Evolutionary conservation across 2,113 vertebrate genomes (phyloP).

Genomic region (Eubucco bourcierii): DNA sequence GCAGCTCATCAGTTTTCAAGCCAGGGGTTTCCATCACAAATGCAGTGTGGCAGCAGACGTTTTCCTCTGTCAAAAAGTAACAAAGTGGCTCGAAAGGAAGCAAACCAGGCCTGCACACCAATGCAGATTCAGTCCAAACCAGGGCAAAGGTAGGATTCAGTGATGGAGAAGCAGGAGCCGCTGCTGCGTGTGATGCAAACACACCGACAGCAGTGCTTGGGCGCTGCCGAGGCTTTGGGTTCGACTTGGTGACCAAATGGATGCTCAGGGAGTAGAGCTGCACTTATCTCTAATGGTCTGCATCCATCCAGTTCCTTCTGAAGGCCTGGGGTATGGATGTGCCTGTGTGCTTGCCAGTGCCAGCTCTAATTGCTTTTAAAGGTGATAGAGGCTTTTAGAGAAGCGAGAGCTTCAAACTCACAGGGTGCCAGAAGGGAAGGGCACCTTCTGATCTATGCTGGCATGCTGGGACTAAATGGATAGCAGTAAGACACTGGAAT

Average conservation of each 20-base stretch:
- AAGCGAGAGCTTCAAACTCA: background rate
- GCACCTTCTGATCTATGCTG: background rate
- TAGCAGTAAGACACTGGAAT: background rate
- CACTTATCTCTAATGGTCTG: background rate
- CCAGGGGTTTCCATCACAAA: constrained; percentile 37
- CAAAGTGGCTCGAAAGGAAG: background rate
- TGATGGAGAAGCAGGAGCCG: background rate
- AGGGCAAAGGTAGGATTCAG: background rate
- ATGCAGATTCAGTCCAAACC: background rate
- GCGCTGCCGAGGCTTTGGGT: background rate
- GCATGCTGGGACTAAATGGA: background rate
- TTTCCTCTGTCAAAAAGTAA: constrained; percentile 43
- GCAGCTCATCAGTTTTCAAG: constrained; percentile 51
- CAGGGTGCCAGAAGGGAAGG: background rate
- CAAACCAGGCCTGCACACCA: background rate
- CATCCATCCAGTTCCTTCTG: background rate
- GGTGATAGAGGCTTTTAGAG: background rate
- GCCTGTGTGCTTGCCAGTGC: background rate
- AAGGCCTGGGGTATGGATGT: background rate
- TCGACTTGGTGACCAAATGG: background rate
- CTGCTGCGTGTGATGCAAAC: background rate
- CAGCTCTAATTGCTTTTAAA: background rate
- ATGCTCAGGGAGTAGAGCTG: background rate
- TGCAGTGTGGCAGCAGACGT: constrained; percentile 38
- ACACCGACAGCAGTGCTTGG: background rate